Percentiles rank a stretch among this genome's conserved stretches.
phyloP scores from a whole-genome alignment of 2,113 vertebrate species.

The Rhinolophus ferrumequinum region DNA sequence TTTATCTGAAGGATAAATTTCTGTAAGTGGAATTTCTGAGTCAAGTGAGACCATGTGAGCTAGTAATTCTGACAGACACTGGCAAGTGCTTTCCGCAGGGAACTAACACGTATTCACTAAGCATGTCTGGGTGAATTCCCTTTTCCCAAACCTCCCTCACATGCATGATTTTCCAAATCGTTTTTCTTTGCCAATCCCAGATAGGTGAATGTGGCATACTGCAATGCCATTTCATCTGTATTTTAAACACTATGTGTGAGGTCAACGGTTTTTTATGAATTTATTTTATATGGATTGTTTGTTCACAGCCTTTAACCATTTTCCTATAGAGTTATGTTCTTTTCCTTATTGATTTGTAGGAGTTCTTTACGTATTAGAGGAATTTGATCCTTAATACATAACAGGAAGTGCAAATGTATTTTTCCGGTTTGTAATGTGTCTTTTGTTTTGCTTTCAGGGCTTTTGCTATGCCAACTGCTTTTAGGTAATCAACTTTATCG shows the following conservation, averaged over 20 bases:
- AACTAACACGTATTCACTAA: neutral
- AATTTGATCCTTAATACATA: neutral
- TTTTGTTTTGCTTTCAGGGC: neutral
- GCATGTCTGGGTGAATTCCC: neutral
- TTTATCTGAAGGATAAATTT: neutral
- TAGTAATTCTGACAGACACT: neutral
- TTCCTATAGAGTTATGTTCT: neutral
- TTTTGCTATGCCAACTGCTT: neutral
- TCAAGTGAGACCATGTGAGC: neutral
- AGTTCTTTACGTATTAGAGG: neutral
- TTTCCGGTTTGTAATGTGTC: neutral
- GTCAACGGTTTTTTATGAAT: neutral
- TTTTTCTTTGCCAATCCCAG: neutral
- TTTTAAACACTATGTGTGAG: neutral
- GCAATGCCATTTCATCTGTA: neutral
- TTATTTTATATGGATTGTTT: neutral
- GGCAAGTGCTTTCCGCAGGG: neutral
- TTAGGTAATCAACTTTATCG: neutral
- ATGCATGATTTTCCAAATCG: neutral
- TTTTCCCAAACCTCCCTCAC: neutral
- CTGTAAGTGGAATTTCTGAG: neutral
- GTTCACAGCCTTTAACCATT: neutral
- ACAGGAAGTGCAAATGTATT: neutral
- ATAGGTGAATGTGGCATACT: neutral
- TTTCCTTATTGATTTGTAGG: constrained; percentile 4